Evolutionary conservation across 2,113 vertebrate genomes (phyloP).

Genomic region (Cottus gobio): DNA sequence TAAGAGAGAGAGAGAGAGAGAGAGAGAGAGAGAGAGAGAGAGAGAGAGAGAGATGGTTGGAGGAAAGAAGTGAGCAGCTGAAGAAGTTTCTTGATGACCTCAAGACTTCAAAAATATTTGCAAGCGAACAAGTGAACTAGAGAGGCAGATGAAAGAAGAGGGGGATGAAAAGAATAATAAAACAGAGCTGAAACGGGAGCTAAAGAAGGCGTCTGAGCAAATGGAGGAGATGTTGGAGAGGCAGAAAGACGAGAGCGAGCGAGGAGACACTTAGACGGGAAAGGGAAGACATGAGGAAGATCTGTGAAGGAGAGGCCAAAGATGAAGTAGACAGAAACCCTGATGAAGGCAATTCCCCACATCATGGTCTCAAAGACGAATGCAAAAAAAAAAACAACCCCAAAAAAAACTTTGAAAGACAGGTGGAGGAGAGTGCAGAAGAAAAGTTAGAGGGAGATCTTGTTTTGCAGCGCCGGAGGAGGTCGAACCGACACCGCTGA

Average conservation of each 20-base stretch:
- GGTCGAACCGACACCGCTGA: constrained; percentile 32
- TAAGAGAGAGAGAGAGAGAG: background rate
- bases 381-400: background rate
- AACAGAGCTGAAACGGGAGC: constrained; percentile 50
- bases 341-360: constrained; percentile 47
- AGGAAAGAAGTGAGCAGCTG: constrained; percentile 30
- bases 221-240: constrained; percentile 40
- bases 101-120: constrained; percentile 61
- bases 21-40: background rate
- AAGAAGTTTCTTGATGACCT: constrained; percentile 69
- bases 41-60: constrained; percentile 1
- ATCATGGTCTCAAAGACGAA: constrained; percentile 22
- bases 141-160: constrained; percentile 68
- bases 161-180: constrained; percentile 73
- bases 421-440: constrained; percentile 25
- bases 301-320: constrained; percentile 44
- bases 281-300: constrained; percentile 44
- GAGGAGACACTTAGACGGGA: background rate
- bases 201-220: constrained; percentile 52
- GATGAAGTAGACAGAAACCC: constrained; percentile 39
- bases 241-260: constrained; percentile 25
- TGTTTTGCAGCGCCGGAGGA: constrained; percentile 20
- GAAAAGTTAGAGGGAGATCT: constrained; percentile 15
- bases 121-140: constrained; percentile 54
- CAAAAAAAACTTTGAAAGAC: constrained; percentile 24